phyloP scores from a whole-genome alignment of 2,797 vertebrate genomes.

The Sebastes miniatus region DNA sequence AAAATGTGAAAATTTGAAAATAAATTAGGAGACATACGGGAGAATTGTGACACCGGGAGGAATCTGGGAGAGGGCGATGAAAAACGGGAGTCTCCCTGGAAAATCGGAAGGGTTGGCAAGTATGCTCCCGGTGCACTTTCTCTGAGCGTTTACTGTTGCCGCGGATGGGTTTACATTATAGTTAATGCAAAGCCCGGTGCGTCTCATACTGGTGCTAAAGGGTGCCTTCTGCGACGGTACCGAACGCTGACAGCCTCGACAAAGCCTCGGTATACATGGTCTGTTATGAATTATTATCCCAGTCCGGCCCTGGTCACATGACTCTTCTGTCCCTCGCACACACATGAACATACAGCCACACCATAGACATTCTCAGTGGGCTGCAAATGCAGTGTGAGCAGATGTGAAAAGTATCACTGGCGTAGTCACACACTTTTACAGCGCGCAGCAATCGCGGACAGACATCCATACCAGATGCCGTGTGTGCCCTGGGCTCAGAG shows the following conservation, averaged over 20 bases:
- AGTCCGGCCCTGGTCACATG: neutral
- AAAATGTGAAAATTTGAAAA: too few relatives aligned
- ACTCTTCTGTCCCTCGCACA: neutral
- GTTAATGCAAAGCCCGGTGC: too few relatives aligned
- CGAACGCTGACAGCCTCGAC: too few relatives aligned
- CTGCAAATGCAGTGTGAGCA: constrained; percentile 47
- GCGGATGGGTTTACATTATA: too few relatives aligned
- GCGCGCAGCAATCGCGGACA: constrained; percentile 42
- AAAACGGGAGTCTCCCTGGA: accelerated
- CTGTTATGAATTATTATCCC: neutral
- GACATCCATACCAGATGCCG: constrained; percentile 74
- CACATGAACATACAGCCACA: neutral
- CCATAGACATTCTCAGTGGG: constrained; percentile 34
- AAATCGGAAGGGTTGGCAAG: too few relatives aligned
- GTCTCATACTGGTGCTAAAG: too few relatives aligned
- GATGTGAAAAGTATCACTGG: constrained; percentile 67
- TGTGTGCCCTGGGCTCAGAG: constrained; percentile 60
- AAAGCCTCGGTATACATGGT: neutral
- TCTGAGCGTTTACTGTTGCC: too few relatives aligned
- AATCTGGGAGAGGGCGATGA: too few relatives aligned
- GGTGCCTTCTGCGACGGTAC: too few relatives aligned
- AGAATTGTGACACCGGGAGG: too few relatives aligned
- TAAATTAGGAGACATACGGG: too few relatives aligned
- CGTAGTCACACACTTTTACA: constrained; percentile 43
- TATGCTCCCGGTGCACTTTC: too few relatives aligned